Base-by-base conservation (phyloP, 2,797 vertebrate species). In the Pseudochirops cupreus region DNA sequence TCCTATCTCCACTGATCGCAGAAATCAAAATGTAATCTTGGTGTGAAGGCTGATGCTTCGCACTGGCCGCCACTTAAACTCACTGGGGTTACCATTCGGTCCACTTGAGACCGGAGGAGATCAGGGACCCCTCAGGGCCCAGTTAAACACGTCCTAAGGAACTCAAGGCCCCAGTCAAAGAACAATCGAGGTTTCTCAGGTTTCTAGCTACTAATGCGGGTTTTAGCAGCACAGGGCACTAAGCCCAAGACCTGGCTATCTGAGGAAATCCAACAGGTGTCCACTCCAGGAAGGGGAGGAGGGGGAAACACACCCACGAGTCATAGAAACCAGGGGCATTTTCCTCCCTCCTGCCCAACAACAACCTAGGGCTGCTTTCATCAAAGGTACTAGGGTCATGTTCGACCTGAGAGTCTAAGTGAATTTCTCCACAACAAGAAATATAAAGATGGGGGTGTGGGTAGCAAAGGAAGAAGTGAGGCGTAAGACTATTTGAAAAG, bases 211-310 rank as follows among this genome's bases (percentile, higher is more conserved):
- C 74, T 87, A 87, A 87, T 87, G 39, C 1, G 39, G 74, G 74
- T 50, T 87, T 50, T 50, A 87, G 74, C 74, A 46, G n/a, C 67
- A 46, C 67, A 82, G 67, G 67, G 67, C n/a, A 82, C n/a, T 39
- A 82, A 82, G 39, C 39, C 74, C 46, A 50, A 87, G 39, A 87
- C 21, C 74, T 46, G 74, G 39, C 39, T 50, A 39, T 39, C 39
- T 11, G 39, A 87, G 74, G 74, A 87, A 87, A 87, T 87, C 74
- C 74, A 87, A 87, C 74, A 87, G 74, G 74, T 87, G 74, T 87
- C 74, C 74, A 50, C 39, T 50, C 24, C 74, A 50, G 24, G 39
- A 87, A 26, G 74, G 74, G 74, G 74, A 46, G 74, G 74, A 46
- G 39, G 74, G 59, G 39, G 39, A 50, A 67, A 50, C 39, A 26